Evolutionary conservation across 1,140 invertebrate genomes (phyloP), one percentile per base, ranked within the genome.

Genomic region (Penaeus indicus): DNA sequence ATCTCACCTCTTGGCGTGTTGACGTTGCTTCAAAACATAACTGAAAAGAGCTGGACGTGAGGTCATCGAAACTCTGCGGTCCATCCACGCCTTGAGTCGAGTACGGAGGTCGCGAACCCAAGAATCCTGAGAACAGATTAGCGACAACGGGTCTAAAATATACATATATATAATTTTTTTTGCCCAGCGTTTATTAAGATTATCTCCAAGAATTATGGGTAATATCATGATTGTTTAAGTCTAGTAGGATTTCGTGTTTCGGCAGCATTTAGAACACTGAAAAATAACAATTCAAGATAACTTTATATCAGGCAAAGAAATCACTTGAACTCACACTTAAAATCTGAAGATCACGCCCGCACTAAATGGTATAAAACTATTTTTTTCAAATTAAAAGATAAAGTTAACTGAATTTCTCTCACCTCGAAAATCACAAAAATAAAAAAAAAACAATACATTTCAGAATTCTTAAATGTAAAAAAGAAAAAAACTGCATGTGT

Each of bases 71-170:
- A 62, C n/a, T 25, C 62, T 42, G 4, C 78, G 61, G 8, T 67
- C 78, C 42, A 87, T 32, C 38, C 78, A 82, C 19, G 32, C 62
- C 27, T 63, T 60, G 16, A 88, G 86, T 8, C 80, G 86, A 3
- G 42, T 64, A 7, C 86, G 80, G 5, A 88, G 80, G 63, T 83
- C 86, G 4, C 60, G 64, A 4, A 88, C 86, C 86, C 86, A 88
- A 22, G 79, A 47, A 3, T 84, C 86, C 86, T 87, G 79, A 11
- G 13, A 21, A 54, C 25, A 84, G 47, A 38, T 79, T 16, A 79
- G 42, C 8, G 25, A 79, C 11, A 47, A 16, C 22, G 22, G 27
- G 8, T 79, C 7, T 25, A 42, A 78, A 22, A 62, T 32, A 5
- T 32, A n/a, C n/a, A n/a, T n/a, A n/a, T n/a, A n/a, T n/a, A n/a